phyloP scores from a whole-genome alignment of 2,888 invertebrate genomes.

The Eristalis pertinax region DNA sequence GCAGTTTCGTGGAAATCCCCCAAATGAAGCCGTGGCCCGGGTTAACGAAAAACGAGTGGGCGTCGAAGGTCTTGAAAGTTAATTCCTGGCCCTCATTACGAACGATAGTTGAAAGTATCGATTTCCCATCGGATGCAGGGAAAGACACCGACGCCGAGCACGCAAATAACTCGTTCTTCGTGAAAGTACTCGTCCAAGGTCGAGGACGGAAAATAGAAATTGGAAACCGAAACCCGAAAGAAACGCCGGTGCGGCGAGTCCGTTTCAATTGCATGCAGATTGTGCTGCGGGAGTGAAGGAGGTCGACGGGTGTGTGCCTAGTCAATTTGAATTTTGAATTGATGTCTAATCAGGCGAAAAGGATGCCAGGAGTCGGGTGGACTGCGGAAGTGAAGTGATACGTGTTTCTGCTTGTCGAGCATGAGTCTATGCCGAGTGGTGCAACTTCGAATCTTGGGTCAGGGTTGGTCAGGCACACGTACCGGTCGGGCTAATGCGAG shows the following conservation, averaged over 20 bases:
- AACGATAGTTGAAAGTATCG: not conserved
- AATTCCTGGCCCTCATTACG: not conserved
- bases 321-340: slow-evolving; percentile 15
- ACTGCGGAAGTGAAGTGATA: not conserved
- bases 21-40: not conserved
- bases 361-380: not conserved
- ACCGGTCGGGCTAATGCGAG: too few species aligned
- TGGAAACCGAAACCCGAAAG: not conserved
- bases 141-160: not conserved
- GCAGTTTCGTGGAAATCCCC: not conserved
- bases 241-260: not conserved
- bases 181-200: not conserved
- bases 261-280: not conserved
- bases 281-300: not conserved
- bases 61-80: not conserved
- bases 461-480: not conserved
- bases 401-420: not conserved
- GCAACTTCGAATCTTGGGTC: not conserved
- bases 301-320: not conserved
- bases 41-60: not conserved
- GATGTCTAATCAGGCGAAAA: slow-evolving; percentile 1
- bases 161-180: not conserved
- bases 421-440: not conserved
- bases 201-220: not conserved
- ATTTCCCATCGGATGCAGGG: not conserved